Conservation (phyloP, 2,113 vertebrate species). For the Vanacampus margaritifer region DNA sequence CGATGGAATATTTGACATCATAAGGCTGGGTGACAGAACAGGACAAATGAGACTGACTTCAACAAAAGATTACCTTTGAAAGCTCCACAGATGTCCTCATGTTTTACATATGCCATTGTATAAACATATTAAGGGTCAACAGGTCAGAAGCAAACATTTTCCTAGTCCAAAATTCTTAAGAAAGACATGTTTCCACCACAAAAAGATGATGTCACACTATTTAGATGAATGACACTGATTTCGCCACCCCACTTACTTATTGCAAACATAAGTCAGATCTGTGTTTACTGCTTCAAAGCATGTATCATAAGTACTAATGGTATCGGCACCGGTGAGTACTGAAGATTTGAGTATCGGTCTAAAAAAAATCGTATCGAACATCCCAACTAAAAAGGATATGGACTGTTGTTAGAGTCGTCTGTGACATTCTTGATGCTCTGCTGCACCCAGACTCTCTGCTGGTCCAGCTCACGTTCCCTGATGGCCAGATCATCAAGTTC, state of each 20-base stretch:
- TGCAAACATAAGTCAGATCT: no score
- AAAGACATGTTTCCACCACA: neutral
- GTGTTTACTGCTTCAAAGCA: no score
- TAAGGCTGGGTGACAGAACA: neutral
- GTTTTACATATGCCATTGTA: constrained; percentile 92
- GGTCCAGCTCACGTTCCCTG: constrained; percentile 91
- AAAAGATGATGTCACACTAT: no score
- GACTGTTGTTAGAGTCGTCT: constrained; percentile 92
- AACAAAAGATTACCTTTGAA: constrained; percentile 84
- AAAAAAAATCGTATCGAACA: no score
- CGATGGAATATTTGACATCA: neutral
- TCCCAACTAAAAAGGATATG: constrained; percentile 93
- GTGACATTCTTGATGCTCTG: constrained; percentile 98
- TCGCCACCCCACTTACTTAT: no score
- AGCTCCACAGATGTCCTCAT: constrained; percentile 95
- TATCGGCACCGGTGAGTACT: no score
- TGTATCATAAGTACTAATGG: no score
- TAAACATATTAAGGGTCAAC: constrained; percentile 77
- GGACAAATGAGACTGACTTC: neutral
- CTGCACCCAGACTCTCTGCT: constrained; percentile 97
- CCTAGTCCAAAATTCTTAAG: neutral
- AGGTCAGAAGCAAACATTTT: neutral
- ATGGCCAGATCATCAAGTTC: constrained; percentile 92
- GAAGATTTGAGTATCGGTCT: no score
- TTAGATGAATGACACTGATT: no score